Conservation (phyloP, 2,888 invertebrate genomes). For the Aleiodes testaceus region DNA sequence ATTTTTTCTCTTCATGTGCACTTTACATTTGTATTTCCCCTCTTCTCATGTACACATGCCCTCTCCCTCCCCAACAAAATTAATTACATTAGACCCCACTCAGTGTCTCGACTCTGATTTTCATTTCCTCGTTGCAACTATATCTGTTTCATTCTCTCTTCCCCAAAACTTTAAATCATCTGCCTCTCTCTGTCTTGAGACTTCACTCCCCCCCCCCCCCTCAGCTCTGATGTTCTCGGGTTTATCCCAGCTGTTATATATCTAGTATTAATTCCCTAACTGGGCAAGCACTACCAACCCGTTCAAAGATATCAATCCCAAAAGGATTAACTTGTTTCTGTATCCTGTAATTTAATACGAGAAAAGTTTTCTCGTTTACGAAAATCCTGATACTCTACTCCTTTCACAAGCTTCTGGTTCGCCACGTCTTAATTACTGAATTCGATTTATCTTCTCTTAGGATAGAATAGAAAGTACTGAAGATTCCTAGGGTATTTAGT, state of each 20-base stretch:
- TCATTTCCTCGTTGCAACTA: conserved; percentile 51
- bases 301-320: conserved; percentile 44
- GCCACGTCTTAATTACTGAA: conserved; percentile 38
- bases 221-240: too few species aligned
- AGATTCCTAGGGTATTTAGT: conserved; percentile 17
- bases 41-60: not conserved
- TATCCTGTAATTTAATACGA: conserved; percentile 44
- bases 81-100: conserved; percentile 43
- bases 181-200: not conserved
- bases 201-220: too few species aligned
- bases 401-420: conserved; percentile 12
- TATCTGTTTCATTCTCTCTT: not conserved
- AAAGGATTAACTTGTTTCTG: conserved; percentile 46
- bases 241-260: conserved; percentile 10
- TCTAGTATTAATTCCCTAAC: conserved; percentile 38
- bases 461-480: conserved; percentile 12
- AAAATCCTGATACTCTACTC: conserved; percentile 25
- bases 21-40: too few species aligned
- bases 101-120: conserved; percentile 46
- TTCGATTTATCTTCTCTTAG: conserved; percentile 22
- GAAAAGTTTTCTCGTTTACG: conserved; percentile 43
- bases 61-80: conserved; percentile 24
- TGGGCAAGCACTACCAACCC: conserved; percentile 12
- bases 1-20: too few species aligned
- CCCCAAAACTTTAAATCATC: conserved; percentile 14